Evolutionary conservation across 2,797 vertebrate genomes (phyloP), one percentile per base, ranked within the genome.

Genomic region (Cottoperca gobio): DNA sequence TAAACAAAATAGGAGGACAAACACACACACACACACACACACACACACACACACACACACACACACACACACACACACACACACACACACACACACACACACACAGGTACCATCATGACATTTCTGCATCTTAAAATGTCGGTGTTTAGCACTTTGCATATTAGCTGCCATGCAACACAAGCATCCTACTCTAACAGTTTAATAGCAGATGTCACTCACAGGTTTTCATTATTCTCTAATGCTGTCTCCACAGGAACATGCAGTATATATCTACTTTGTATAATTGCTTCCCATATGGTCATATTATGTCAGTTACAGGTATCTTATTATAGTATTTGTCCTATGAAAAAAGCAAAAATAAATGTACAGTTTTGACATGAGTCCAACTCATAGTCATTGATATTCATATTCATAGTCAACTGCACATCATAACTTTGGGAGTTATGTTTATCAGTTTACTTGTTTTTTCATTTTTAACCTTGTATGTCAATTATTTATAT

Each of bases 101-200:
- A 61, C 69, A 61, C 31, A 40, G 26, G 33, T 39, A n/a, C 33
- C 42, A 31, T 73, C 54, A 31, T 54, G 63, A 76, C 35, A 67
- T 81, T 63, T 59, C 0, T n/a, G 19, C 37, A 26, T 50, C 62
- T 54, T 31, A 55, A 78, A 76, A 65, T 76, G 31, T 63, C 42
- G 69, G n/a, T 28, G 33, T 73, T 71, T 28, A 50, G 57, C 68
- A 37, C 35, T 59, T 62, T 66, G 46, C 57, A 63, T 60, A 55
- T 60, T 8, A n/a, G 12, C 3, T 12, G 40, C 6, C 9, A 17
- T 9, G 33, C 26, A 63, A 39, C 52, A 70, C 45, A n/a, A 28
- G 43, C 65, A 55, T 68, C 35, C 62, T 24, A 26, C 52, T 74
- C 24, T 33, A 24, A 50, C 28, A 52, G 50, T 54, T 65, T 37